phyloP scores from a whole-genome alignment of 2,113 vertebrate genomes.

The Platichthys stellatus region DNA sequence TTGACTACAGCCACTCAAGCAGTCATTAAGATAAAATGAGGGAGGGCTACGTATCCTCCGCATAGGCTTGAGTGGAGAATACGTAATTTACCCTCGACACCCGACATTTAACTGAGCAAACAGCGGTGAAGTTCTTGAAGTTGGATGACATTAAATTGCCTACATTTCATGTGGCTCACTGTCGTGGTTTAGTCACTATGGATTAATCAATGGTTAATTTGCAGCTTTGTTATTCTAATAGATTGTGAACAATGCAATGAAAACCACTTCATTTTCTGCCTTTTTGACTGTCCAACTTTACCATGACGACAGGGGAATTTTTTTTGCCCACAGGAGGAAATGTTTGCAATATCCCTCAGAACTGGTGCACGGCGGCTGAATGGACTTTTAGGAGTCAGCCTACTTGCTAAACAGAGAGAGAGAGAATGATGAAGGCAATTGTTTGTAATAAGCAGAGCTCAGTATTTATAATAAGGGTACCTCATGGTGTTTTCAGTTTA shows the following conservation, averaged over 20 bases:
- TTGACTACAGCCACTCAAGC: too few species aligned
- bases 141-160: not conserved
- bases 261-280: not conserved
- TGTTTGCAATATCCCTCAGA: constrained; percentile 1
- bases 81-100: too few species aligned
- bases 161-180: constrained; percentile 12
- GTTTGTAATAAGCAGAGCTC: constrained; percentile 61
- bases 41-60: too few species aligned
- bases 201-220: not conserved
- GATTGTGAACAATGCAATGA: not conserved
- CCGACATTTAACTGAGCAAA: too few species aligned
- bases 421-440: constrained; percentile 34
- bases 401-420: constrained; percentile 11
- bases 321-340: not conserved
- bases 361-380: not conserved
- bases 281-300: not conserved
- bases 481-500: constrained; percentile 55
- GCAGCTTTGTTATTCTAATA: not conserved
- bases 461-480: constrained; percentile 58
- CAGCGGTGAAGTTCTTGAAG: too few species aligned
- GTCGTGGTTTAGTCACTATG: constrained; percentile 1
- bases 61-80: too few species aligned
- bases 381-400: constrained; percentile 15
- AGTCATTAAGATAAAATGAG: too few species aligned
- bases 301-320: constrained; percentile 2